phyloP scores from a whole-genome alignment of 2,113 vertebrate species.

The Microcebus murinus region DNA sequence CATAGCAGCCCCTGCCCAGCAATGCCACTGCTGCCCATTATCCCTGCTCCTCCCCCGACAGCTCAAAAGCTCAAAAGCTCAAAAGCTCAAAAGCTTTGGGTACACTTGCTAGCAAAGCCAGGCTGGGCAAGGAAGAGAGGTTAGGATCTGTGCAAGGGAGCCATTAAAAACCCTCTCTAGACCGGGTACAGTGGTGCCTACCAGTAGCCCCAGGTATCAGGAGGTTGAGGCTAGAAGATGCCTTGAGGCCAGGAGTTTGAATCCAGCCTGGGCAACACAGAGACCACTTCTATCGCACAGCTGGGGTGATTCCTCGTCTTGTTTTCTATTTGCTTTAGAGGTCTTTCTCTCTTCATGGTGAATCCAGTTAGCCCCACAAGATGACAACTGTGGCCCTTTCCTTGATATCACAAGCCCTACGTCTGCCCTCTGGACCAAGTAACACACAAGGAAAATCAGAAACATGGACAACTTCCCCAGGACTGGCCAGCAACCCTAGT shows the following conservation, averaged over 20 bases:
- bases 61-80: too few species aligned
- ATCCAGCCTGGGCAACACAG: too few species aligned
- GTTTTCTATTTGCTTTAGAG: not conserved
- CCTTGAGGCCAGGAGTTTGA: too few species aligned
- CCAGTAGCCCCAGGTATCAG: too few species aligned
- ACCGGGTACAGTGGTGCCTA: too few species aligned
- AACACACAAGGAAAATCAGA: conserved; percentile 12
- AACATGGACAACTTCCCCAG: not conserved
- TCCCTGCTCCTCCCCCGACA: not conserved
- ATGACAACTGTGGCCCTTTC: not conserved
- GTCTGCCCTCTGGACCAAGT: not conserved
- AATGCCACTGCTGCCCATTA: not conserved
- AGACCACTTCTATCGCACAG: too few species aligned
- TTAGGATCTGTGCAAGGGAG: not conserved
- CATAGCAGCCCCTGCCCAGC: not conserved
- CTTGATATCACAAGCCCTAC: not conserved
- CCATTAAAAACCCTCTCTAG: not conserved
- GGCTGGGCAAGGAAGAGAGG: not conserved
- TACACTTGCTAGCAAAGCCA: not conserved
- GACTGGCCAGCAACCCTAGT: not conserved
- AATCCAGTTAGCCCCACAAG: not conserved
- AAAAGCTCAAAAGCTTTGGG: not conserved
- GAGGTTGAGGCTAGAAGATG: too few species aligned
- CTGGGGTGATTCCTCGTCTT: not conserved
- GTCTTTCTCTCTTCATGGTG: not conserved